These are phyloP conservation scores for Desmophyllum pertusum DNA, from an alignment of 92 coral and sea anemone genomes.

Conservation along the genomic window DNA sequence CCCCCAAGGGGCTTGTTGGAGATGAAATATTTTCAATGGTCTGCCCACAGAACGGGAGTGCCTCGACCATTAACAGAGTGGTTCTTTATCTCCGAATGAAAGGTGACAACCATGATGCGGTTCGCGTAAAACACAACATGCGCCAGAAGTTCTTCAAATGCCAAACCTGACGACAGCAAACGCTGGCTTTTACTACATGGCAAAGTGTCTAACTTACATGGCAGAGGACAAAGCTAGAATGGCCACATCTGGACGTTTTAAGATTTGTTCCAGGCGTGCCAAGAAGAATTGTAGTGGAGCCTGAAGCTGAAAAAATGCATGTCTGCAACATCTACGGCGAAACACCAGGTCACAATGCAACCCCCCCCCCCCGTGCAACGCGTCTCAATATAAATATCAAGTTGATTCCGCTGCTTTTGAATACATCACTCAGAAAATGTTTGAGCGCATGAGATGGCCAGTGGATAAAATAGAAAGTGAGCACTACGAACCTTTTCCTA, in stretches of 20 bases:
- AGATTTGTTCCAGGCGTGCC: slow-evolving; percentile 41
- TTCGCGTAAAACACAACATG: slow-evolving; percentile 17
- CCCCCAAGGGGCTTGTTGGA: slow-evolving; percentile 22
- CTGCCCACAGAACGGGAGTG: slow-evolving; percentile 51
- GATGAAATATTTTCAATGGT: slow-evolving; percentile 4
- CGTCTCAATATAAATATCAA: background rate
- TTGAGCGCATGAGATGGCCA: background rate
- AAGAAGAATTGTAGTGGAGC: slow-evolving; percentile 12
- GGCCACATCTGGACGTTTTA: slow-evolving; percentile 46
- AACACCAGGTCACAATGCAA: background rate
- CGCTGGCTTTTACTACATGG: slow-evolving; percentile 54
- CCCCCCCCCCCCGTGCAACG: no score
- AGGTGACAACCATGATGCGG: background rate
- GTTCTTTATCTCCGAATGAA: slow-evolving; percentile 52
- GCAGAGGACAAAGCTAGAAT: slow-evolving; percentile 32
- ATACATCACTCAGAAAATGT: no score
- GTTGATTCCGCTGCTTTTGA: no score
- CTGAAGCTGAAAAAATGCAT: background rate
- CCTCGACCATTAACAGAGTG: slow-evolving; percentile 58
- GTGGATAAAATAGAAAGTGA: background rate
- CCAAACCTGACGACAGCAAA: background rate
- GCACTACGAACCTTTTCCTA: background rate
- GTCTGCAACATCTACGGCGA: background rate
- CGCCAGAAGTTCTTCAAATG: slow-evolving; percentile 11
- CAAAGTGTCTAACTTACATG: slow-evolving; percentile 43